These are phyloP conservation scores for Struthidea cinerea DNA, from an alignment of 2,113 vertebrate species.

Conservation along the genomic window DNA sequence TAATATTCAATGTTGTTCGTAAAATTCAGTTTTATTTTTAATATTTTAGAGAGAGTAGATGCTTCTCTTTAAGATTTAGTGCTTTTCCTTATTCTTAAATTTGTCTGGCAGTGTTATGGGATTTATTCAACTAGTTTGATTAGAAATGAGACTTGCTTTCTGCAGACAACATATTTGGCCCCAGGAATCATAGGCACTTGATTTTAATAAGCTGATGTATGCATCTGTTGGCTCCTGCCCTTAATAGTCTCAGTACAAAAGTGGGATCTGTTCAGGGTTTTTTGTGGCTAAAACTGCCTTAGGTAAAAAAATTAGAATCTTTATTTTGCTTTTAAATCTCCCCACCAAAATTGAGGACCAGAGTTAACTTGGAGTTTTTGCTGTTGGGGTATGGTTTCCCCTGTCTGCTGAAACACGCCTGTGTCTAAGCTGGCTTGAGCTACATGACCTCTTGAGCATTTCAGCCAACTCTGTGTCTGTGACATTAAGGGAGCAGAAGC, in stretches of 20 bases:
- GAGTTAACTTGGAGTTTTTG: not conserved
- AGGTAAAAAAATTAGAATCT: not conserved
- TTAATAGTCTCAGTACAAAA: not conserved
- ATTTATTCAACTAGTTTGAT: not conserved
- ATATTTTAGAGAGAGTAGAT: not conserved
- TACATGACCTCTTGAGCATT: accelerated
- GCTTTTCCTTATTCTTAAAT: not conserved
- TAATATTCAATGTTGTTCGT: not conserved
- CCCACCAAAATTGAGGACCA: not conserved
- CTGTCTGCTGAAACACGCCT: not conserved
- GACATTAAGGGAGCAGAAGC: not conserved
- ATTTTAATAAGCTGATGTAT: not conserved
- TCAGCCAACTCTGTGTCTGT: not conserved
- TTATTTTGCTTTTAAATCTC: not conserved
- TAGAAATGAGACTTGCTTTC: not conserved
- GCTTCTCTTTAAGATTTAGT: not conserved
- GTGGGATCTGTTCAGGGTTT: not conserved
- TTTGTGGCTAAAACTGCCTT: not conserved
- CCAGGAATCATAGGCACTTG: not conserved
- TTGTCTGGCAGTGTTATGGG: not conserved
- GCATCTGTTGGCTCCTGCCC: not conserved
- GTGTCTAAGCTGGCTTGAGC: not conserved
- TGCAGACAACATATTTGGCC: not conserved
- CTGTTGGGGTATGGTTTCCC: not conserved
- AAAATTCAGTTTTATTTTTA: not conserved